Evolutionary conservation across 2,797 vertebrate species (phyloP), one percentile per base, ranked within the genome.

Genomic region (Apogon hyalosoma): DNA sequence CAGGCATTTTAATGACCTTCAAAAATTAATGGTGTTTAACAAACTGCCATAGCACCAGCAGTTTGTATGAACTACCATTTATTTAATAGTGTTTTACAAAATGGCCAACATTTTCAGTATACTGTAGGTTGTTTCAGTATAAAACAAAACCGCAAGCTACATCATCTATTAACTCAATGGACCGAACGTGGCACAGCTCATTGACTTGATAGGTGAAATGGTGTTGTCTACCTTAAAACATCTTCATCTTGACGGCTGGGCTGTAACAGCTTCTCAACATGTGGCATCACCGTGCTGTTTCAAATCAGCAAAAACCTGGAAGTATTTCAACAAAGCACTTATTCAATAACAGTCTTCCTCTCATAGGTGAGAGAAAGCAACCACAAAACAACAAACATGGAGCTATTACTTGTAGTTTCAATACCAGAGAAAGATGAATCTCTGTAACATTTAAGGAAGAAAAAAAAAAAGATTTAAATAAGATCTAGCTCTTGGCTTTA

Each of bases 171-270:
- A 73, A 74, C 55, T 69, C 75, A 89, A 58, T 79, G 73, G 64
- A 69, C 66, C 33, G 4, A 49, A 45, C 68, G 48, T 7, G 5
- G 18, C 45, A 50, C 83, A 73, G 74, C 55, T 66, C 74, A 74
- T 86, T 77, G 57, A 69, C 33, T 68, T 79, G 73, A 85, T 53
- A 69, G 74, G 60, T 69, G 63, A 87, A 75, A 77, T 82, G 71
- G 66, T 53, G 42, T 57, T 61, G 69, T 69, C 75, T 73, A 43
- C 47, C 41, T 87, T 21, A 46, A 75, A 63, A 65, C 60, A n/a
- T 70, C 63, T 70, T 81, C 47, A 54, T 73, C 53, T 52, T 13
- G n/a, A 69, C 54, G 43, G 49, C 47, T 41, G 45, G 56, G 39
- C 67, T 16, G 45, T 66, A 69, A 65, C 41, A 15, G 15, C 59